Percentiles rank a stretch among this genome's conserved stretches.
These are phyloP conservation scores for Nilaparvata lugens DNA, from an alignment of 1,140 invertebrate species.

Conservation along the genomic window DNA sequence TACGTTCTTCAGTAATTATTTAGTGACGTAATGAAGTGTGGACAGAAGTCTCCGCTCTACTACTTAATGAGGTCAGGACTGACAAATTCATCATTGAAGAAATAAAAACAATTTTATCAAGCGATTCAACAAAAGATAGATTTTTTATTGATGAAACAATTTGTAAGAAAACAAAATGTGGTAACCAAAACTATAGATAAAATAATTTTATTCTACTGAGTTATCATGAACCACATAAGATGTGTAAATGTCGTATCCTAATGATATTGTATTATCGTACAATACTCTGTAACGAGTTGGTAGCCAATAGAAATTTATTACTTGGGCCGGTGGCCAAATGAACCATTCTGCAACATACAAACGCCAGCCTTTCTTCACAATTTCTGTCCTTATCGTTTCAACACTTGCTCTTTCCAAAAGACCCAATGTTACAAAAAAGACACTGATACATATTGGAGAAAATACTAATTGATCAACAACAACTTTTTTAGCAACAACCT, in stretches of 20 bases:
- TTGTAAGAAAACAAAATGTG: too few species aligned
- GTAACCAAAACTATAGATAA: too few species aligned
- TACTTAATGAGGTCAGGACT: too few species aligned
- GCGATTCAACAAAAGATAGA: too few species aligned
- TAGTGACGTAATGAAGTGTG: too few species aligned
- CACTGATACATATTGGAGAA: slow-evolving; percentile 71
- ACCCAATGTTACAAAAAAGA: slow-evolving; percentile 71
- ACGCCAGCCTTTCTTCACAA: slow-evolving; percentile 63
- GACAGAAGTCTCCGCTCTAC: too few species aligned
- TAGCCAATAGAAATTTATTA: slow-evolving; percentile 82
- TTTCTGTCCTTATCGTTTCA: slow-evolving; percentile 55
- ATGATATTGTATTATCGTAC: slow-evolving; percentile 82
- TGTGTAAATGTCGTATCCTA: slow-evolving; percentile 88
- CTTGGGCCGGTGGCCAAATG: slow-evolving; percentile 72
- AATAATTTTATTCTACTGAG: background rate
- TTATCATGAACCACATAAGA: slow-evolving; percentile 69
- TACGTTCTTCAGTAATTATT: too few species aligned
- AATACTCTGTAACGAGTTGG: slow-evolving; percentile 75
- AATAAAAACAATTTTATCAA: too few species aligned
- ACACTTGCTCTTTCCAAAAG: slow-evolving; percentile 55
- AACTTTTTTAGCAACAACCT: slow-evolving; percentile 73
- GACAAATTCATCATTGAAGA: too few species aligned
- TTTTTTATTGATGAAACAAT: too few species aligned
- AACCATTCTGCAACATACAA: slow-evolving; percentile 75
- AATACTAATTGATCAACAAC: slow-evolving; percentile 79